Base-by-base conservation (phyloP, 1,140 invertebrate genomes). In the Panulirus ornatus region DNA sequence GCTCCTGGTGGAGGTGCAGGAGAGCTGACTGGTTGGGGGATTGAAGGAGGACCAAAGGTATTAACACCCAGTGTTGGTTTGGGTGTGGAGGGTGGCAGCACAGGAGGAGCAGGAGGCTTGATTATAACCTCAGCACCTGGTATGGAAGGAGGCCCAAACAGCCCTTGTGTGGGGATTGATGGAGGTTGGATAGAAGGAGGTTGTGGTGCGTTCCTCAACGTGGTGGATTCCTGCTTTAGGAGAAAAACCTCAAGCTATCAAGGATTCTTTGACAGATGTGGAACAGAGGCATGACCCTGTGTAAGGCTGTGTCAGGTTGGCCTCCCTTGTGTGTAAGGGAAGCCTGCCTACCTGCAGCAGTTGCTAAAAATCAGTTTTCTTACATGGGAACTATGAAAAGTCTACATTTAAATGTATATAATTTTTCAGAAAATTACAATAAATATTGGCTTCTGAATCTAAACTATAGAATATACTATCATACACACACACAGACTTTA, bases 1-100 rank as follows among this genome's bases (percentile, higher is more conserved):
- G 78, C 63, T 27, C 87, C 87, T 6, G 87, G 79, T n/a, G 78
- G 87, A 27, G 87, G 79, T 2, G 87, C 54, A 19, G 79, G 87
- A 27, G 79, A 58, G 34, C 70, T 83, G 78, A 89, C 83, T 42
- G 87, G 87, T 9, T 22, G n/a, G 16, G 87, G 87, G 3, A 83
- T 38, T 2, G 87, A 63, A n/a, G 87, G 87, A 0, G 87, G 87
- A 0, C 87, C 87, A 54, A 89, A 71, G 47, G 42, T 76, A n/a
- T 40, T 71, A 6, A 30, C 84, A 27, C 34, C 19, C 0, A 82
- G 42, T 22, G 87, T 54, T 22, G 87, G 66, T 1, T 36, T 47
- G 42, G 87, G 87, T 6, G 87, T 89, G 22, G 87, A 44, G 44
- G 87, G 87, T 30, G 87, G 87, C n/a, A 82, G 34, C 0, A 47